These are phyloP conservation scores for Trochalopteron elliotii DNA, from an alignment of 2,113 vertebrate genomes.

Conservation along the genomic window DNA sequence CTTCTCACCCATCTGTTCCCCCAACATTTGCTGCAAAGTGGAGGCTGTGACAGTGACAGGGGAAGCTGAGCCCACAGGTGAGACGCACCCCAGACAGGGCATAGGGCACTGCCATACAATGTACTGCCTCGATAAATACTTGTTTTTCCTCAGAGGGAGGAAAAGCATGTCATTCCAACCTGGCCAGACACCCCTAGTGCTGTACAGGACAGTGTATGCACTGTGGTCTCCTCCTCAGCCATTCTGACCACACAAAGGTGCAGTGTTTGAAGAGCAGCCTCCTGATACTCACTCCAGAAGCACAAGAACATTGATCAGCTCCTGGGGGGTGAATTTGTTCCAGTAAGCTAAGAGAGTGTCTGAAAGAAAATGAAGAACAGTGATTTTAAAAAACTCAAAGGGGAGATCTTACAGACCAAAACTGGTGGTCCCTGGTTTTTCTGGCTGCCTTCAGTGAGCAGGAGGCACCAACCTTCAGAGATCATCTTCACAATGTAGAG, in stretches of 20 bases:
- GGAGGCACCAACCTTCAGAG: conserved; percentile 86
- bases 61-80: not conserved
- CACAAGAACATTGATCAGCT: conserved; percentile 90
- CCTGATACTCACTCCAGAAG: conserved; percentile 89
- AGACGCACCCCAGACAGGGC: not conserved
- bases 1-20: not conserved
- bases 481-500: conserved; percentile 90
- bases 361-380: conserved; percentile 60
- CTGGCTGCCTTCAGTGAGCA: not conserved
- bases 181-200: not conserved
- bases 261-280: not conserved
- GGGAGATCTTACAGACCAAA: not conserved
- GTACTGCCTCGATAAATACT: accelerated
- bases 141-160: not conserved
- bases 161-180: not conserved
- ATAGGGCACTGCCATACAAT: not conserved
- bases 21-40: accelerated
- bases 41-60: not conserved
- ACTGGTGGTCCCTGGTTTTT: not conserved
- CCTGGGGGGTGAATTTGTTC: conserved; percentile 91
- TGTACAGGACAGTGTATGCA: accelerated
- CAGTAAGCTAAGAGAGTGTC: conserved; percentile 90
- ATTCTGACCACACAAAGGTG: not conserved
- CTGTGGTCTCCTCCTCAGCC: not conserved
- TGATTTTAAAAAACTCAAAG: not conserved